These are phyloP conservation scores for Diacarnus erythraeanus DNA, from an alignment of 37 sponge, comb jelly and placozoan species.

Conservation along the genomic window DNA sequence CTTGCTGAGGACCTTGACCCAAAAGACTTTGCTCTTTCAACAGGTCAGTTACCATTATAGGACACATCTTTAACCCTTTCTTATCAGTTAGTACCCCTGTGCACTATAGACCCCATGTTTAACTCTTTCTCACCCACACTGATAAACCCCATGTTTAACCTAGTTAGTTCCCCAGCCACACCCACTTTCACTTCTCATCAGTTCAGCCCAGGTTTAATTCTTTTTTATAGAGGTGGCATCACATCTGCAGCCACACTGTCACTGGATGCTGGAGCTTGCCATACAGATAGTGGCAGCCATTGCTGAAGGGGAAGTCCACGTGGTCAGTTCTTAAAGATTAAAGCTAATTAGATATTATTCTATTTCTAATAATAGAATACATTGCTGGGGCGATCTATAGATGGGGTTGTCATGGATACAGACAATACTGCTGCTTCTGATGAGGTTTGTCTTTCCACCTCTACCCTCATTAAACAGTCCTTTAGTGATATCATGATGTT, in stretches of 20 bases:
- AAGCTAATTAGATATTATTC: neutral
- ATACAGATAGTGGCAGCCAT: slow-evolving; percentile 38
- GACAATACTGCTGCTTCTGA: slow-evolving; percentile 1
- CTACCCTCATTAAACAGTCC: neutral
- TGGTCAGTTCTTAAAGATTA: slow-evolving; percentile 6
- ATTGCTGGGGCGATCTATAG: slow-evolving; percentile 1
- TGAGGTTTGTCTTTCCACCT: neutral
- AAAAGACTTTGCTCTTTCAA: slow-evolving; percentile 22
- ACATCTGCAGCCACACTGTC: slow-evolving; percentile 55
- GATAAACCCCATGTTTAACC: too few species aligned
- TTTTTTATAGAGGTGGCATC: slow-evolving; percentile 16
- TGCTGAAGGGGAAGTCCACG: neutral
- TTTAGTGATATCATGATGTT: neutral
- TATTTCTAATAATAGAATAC: neutral
- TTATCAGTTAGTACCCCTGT: too few species aligned
- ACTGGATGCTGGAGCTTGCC: slow-evolving; percentile 60
- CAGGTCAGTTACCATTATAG: slow-evolving; percentile 18
- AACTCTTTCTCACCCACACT: too few species aligned
- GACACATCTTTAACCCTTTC: too few species aligned
- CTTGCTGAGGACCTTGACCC: slow-evolving; percentile 7
- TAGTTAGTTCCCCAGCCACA: too few species aligned
- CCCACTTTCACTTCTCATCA: too few species aligned
- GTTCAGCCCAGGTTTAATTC: too few species aligned
- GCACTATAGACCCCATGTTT: slow-evolving; percentile 7
- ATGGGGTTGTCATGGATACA: slow-evolving; percentile 8